A percentile compares a stretch with the other conserved stretches of the same genome.
Conservation (phyloP, 1,140 invertebrate species). For the Rhyacophila brunnea region DNA sequence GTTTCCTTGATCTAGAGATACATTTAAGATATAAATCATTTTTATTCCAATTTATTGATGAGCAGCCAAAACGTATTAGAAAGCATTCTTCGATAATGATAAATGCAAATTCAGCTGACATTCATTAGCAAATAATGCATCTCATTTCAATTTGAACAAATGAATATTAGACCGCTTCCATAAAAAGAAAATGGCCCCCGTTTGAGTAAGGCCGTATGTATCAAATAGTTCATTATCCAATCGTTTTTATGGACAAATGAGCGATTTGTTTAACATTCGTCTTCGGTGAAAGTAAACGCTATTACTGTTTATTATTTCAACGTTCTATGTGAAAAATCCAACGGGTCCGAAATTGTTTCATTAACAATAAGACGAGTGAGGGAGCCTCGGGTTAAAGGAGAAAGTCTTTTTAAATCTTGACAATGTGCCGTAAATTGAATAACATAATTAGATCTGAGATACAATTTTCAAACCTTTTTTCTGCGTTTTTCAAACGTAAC, state of each 20-base stretch:
- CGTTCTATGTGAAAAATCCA: conserved; percentile 1
- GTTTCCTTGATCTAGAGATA: too few species aligned
- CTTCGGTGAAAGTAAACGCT: conserved; percentile 4
- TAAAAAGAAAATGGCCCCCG: too few species aligned
- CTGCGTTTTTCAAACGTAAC: background rate
- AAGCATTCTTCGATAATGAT: too few species aligned
- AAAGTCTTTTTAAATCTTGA: conserved; percentile 5
- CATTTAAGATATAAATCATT: too few species aligned
- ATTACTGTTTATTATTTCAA: background rate
- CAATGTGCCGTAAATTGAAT: conserved; percentile 6
- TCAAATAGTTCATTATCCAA: too few species aligned
- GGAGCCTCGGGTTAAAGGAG: background rate
- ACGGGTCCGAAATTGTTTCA: conserved; percentile 1
- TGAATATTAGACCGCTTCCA: too few species aligned
- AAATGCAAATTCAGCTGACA: too few species aligned
- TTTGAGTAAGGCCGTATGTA: too few species aligned
- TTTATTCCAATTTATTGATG: too few species aligned
- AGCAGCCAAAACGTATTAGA: too few species aligned
- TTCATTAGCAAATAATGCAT: too few species aligned
- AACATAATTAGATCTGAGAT: conserved; percentile 6
- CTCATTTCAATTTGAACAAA: too few species aligned
- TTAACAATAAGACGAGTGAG: conserved; percentile 2
- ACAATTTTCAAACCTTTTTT: background rate
- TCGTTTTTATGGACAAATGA: background rate
- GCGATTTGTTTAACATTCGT: background rate